Conservation (phyloP, 2,888 invertebrate genomes). For the Acanthosepion esculentum region DNA sequence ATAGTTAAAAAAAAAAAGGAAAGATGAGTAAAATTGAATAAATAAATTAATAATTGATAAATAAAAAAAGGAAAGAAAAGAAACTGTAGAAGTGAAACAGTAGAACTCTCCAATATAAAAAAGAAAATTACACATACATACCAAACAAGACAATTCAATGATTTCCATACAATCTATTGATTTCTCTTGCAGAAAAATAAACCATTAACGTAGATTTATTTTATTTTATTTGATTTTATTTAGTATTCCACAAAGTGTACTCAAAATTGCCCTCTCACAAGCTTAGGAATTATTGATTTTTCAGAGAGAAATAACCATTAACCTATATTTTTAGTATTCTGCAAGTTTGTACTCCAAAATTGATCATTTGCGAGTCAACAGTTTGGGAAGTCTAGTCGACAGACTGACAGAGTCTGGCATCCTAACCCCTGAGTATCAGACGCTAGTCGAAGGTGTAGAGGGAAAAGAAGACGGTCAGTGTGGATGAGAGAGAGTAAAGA, state of each 20-base stretch:
- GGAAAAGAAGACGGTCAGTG: background rate
- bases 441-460: background rate
- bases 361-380: constrained; percentile 11
- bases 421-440: background rate
- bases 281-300: constrained; percentile 1
- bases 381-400: background rate
- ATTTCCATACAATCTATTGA: background rate
- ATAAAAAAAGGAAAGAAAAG: too few species aligned
- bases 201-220: background rate
- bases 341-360: constrained; percentile 22
- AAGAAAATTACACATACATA: background rate
- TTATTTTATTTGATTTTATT: background rate
- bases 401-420: constrained; percentile 1
- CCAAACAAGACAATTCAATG: background rate
- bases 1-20: background rate
- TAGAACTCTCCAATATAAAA: background rate
- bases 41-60: background rate
- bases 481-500: background rate
- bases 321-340: background rate
- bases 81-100: background rate
- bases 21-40: background rate
- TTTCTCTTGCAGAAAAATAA: constrained; percentile 7
- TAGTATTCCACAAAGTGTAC: background rate
- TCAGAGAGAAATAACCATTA: background rate
- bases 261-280: background rate